Base-by-base conservation (phyloP, 2,888 invertebrate genomes). In the Andrena dorsata region DNA sequence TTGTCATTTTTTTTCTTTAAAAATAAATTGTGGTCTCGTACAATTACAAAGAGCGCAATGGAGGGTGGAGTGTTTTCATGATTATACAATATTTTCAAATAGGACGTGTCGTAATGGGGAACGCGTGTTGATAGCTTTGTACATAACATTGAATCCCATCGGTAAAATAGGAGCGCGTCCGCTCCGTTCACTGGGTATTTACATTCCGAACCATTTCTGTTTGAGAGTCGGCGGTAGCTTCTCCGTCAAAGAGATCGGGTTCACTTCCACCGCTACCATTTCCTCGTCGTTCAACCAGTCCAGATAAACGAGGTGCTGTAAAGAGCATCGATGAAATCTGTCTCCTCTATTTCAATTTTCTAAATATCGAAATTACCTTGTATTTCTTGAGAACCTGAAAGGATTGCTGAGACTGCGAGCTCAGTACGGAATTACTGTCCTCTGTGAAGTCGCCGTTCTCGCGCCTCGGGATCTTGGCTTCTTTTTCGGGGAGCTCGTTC, bases 181-280 rank as follows among this genome's bases (percentile, higher is more conserved):
- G 7, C 8, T 65, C 80, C 20, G 0, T 26, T 64, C 47, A 16
- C 0, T 35, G 28, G 6, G 2, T 84, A 79, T 88, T 90, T 89
- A 93, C 86, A 92, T 85, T 69, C 96, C 97, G 91, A 96, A 97
- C 85, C 95, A 95, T 92, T 96, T 96, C 93, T 96, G 95, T 87
- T 95, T 95, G 71, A 97, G 94, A 2, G 96, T 95, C 6, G 96
- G 95, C 13, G 98, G 98, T 74, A 98, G 94, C 88, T 96, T 95
- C 66, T 96, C 96, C 7, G 96, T 94, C 58, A 98, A 95, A 76
- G 96, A 95, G 65, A 96, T 94, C 0, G 97, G 97, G 89, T 96
- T 96, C 1, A 97, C 95, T 93, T 98, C 97, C 35, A 98, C 95
- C 0, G 96, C 95, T 5, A 98, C 96, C 88, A 98, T 94, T 94